Conservation (phyloP, 2,113 vertebrate genomes). For the Trochalopteron elliotii region DNA sequence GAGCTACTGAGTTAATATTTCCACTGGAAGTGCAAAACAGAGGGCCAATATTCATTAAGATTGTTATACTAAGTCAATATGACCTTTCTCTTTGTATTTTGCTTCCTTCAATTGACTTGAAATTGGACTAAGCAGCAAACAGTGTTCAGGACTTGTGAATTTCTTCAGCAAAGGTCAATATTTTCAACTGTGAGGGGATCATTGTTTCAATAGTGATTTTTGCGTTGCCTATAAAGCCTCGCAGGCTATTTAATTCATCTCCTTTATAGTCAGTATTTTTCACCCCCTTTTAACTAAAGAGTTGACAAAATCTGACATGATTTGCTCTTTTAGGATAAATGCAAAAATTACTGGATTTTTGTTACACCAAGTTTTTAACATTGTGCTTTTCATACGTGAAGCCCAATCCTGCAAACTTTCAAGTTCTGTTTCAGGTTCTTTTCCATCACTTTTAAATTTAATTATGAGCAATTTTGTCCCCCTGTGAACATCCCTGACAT, state of each 20-base stretch:
- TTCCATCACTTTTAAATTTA: not conserved
- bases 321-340: not conserved
- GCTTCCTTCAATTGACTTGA: constrained; percentile 35
- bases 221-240: not conserved
- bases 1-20: not conserved
- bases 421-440: not conserved
- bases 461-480: not conserved
- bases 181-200: not conserved
- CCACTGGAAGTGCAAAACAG: constrained; percentile 6
- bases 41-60: not conserved
- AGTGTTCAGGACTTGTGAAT: not conserved
- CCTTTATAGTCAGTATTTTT: not conserved
- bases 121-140: not conserved
- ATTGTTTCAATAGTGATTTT: not conserved
- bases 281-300: not conserved
- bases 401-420: not conserved
- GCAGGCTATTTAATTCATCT: not conserved
- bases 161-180: not conserved
- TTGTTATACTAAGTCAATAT: not conserved
- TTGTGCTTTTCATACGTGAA: not conserved
- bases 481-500: not conserved
- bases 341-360: not conserved
- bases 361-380: not conserved
- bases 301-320: not conserved
- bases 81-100: constrained; percentile 33